phyloP scores from a whole-genome alignment of 2,797 vertebrate genomes.

The Uromys caudimaculatus region DNA sequence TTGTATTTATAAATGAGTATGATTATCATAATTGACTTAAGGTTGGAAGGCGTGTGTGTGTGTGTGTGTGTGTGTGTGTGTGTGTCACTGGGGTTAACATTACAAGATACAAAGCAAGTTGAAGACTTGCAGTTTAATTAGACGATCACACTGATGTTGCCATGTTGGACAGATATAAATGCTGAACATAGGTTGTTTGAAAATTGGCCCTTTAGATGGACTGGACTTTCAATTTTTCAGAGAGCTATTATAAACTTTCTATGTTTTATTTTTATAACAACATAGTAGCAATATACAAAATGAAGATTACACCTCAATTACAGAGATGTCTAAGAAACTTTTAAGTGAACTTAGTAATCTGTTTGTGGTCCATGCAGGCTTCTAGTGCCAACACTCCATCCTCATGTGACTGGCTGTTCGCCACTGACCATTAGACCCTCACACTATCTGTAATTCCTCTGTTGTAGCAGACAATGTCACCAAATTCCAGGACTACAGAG shows the following conservation, averaged over 20 bases:
- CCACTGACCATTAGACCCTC: background rate
- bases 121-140: background rate
- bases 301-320: background rate
- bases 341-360: background rate
- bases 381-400: background rate
- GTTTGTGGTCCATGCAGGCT: background rate
- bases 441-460: conserved; percentile 19
- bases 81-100: background rate
- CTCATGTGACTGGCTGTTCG: background rate
- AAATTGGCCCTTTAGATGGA: background rate
- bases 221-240: background rate
- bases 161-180: background rate
- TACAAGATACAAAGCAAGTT: background rate
- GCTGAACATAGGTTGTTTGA: background rate
- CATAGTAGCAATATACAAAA: background rate
- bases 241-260: background rate
- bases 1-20: background rate
- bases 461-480: conserved; percentile 20
- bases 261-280: background rate
- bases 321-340: background rate
- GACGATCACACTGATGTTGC: background rate
- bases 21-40: background rate
- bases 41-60: background rate
- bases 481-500: conserved; percentile 26
- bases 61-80: background rate